A percentile compares a stretch with the other conserved stretches of the same genome.
Conservation (phyloP, 1,140 invertebrate genomes). For the Bathynomus jamesi region DNA sequence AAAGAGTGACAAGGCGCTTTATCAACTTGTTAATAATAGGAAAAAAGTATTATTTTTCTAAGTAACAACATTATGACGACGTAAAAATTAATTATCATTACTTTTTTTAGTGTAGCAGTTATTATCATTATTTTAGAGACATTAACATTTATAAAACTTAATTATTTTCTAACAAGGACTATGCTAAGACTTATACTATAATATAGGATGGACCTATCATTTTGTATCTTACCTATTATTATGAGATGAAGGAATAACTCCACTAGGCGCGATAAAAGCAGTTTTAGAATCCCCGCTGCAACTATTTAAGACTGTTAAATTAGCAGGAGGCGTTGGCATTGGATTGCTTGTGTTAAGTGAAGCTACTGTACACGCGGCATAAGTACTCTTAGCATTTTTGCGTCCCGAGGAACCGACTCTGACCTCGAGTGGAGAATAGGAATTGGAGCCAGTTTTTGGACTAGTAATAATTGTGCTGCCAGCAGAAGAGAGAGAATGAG, state of each 20-base stretch:
- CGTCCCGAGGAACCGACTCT: neutral
- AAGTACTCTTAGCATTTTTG: neutral
- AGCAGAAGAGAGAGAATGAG: neutral
- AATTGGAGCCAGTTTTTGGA: neutral
- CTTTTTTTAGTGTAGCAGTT: too few species aligned
- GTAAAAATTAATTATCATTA: too few species aligned
- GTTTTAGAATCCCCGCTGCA: slow-evolving; percentile 29
- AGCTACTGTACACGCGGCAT: neutral
- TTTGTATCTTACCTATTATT: slow-evolving; percentile 51
- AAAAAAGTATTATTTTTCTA: too few species aligned
- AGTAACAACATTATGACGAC: too few species aligned
- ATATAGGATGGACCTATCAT: too few species aligned
- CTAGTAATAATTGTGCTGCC: neutral
- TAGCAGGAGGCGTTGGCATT: slow-evolving; percentile 28
- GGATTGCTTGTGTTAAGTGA: slow-evolving; percentile 5
- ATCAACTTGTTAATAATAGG: too few species aligned
- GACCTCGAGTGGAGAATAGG: too few species aligned
- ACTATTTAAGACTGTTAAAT: slow-evolving; percentile 32
- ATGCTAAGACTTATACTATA: too few species aligned
- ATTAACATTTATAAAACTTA: too few species aligned
- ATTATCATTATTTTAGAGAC: too few species aligned
- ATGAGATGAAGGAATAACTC: slow-evolving; percentile 29
- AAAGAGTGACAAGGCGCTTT: too few species aligned
- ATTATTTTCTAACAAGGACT: too few species aligned
- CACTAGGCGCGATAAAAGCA: slow-evolving; percentile 29